These are phyloP conservation scores for Hippocampus comes DNA, from an alignment of 2,113 vertebrate species.

Conservation along the genomic window DNA sequence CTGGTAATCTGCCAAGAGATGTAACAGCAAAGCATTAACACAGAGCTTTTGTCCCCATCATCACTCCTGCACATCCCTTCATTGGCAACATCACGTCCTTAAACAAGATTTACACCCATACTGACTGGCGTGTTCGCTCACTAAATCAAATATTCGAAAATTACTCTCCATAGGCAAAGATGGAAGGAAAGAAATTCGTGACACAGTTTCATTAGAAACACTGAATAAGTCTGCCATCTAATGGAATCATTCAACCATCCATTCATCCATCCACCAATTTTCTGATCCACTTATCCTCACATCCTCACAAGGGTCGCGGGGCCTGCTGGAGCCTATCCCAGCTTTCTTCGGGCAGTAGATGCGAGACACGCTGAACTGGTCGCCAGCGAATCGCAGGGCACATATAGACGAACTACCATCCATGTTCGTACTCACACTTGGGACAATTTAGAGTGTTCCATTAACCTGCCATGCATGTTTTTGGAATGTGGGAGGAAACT, in stretches of 20 bases:
- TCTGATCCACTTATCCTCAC: no score
- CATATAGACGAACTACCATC: no score
- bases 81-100: conserved; percentile 40
- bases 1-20: conserved; percentile 78
- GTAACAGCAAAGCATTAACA: conserved; percentile 58
- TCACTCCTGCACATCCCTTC: conserved; percentile 35
- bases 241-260: neutral
- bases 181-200: neutral
- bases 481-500: no score
- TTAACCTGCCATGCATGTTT: no score
- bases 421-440: no score
- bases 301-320: no score
- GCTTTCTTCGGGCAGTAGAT: no score
- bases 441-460: no score
- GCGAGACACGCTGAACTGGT: no score
- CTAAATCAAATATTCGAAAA: conserved; percentile 30
- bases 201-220: neutral
- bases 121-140: conserved; percentile 1
- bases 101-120: conserved; percentile 31
- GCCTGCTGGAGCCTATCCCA: no score
- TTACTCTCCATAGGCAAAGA: neutral
- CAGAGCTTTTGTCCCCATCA: conserved; percentile 31
- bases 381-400: no score
- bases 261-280: neutral
- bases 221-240: neutral